Percentiles rank a stretch among this genome's conserved stretches.
These are phyloP conservation scores for Actinia equina DNA, from an alignment of 64 coral and sea anemone genomes.

Conservation along the genomic window DNA sequence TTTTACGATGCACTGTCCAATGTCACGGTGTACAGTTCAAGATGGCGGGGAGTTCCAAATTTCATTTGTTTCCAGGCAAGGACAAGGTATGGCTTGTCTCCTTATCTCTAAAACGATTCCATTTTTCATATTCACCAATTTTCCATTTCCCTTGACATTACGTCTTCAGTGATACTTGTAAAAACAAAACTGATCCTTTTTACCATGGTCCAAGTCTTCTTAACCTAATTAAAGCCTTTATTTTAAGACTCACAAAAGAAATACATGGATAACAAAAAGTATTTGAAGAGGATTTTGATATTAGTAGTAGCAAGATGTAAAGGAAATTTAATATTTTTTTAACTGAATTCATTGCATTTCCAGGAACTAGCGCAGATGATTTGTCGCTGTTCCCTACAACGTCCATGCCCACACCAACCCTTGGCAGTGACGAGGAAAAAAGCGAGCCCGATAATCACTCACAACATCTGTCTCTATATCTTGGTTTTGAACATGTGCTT, in stretches of 20 bases:
- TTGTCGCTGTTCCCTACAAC: not conserved
- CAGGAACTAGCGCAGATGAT: constrained; percentile 3
- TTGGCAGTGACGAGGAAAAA: not conserved
- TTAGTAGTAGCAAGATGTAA: too few species aligned
- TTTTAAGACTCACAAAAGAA: too few species aligned
- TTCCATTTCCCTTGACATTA: too few species aligned
- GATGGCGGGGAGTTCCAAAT: constrained; percentile 77
- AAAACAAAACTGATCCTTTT: too few species aligned
- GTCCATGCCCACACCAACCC: constrained; percentile 23
- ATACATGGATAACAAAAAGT: too few species aligned
- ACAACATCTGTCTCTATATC: constrained; percentile 64
- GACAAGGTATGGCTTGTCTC: not conserved
- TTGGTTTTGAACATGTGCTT: constrained; percentile 93
- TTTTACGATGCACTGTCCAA: constrained; percentile 66
- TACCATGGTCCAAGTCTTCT: too few species aligned
- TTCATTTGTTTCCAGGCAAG: constrained; percentile 67
- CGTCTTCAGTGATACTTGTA: too few species aligned
- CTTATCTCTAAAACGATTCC: too few species aligned
- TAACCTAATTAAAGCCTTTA: too few species aligned
- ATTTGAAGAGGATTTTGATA: too few species aligned
- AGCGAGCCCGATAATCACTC: not conserved
- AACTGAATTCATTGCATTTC: not conserved
- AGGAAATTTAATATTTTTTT: too few species aligned
- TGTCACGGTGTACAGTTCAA: constrained; percentile 54
- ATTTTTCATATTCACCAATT: too few species aligned